Conservation (phyloP, 2,113 vertebrate genomes). For the Podarcis muralis region DNA sequence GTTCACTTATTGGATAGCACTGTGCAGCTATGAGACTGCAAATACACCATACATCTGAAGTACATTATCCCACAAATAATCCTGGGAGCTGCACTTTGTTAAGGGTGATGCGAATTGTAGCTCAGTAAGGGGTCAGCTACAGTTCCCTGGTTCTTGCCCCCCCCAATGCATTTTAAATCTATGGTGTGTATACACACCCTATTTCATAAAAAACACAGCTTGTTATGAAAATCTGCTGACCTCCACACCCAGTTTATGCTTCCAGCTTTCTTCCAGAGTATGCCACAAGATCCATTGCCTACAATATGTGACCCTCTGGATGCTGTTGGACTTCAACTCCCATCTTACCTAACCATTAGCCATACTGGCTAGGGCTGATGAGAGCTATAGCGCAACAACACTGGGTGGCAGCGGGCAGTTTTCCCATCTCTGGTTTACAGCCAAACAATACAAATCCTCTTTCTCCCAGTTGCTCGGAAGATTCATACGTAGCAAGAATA, state of each 20-base stretch:
- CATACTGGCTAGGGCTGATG: too few species aligned
- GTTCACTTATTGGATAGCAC: not conserved
- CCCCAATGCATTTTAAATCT: not conserved
- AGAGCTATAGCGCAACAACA: too few species aligned
- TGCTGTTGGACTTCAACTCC: too few species aligned
- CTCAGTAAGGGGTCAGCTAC: not conserved
- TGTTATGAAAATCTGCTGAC: not conserved
- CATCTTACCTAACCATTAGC: too few species aligned
- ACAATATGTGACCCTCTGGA: too few species aligned
- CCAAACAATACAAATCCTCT: not conserved
- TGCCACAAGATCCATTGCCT: not conserved
- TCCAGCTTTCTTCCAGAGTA: not conserved
- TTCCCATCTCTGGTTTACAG: too few species aligned
- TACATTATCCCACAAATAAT: too few species aligned
- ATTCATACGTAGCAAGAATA: not conserved
- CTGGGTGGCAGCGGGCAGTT: too few species aligned
- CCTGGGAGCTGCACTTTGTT: too few species aligned
- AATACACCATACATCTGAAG: too few species aligned
- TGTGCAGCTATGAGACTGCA: not conserved
- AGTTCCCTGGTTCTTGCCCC: too few species aligned
- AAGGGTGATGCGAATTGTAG: too few species aligned
- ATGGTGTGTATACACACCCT: not conserved
- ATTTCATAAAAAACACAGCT: not conserved
- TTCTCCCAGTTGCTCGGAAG: not conserved
- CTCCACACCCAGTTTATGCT: not conserved